Evolutionary conservation across 2,888 invertebrate genomes (phyloP).

Genomic region (Orthonychiurus folsomi): DNA sequence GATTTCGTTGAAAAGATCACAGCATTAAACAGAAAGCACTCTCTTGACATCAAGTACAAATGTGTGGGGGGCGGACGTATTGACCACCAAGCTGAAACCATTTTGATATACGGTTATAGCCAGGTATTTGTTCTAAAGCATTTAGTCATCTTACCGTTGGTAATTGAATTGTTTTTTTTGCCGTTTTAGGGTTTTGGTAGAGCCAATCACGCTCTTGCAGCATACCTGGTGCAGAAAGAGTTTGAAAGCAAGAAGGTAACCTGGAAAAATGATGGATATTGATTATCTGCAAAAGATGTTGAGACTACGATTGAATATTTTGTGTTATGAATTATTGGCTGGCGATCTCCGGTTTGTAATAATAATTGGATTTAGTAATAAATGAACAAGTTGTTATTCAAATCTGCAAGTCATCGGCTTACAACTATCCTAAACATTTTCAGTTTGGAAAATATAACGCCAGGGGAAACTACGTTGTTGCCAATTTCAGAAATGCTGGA

Average conservation of each 20-base stretch:
- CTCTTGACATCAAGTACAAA: neutral
- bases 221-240: neutral
- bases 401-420: too few relatives aligned
- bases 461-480: too few relatives aligned
- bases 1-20: too few relatives aligned
- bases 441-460: too few relatives aligned
- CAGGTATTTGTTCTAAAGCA: neutral
- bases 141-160: neutral
- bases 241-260: neutral
- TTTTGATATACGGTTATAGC: neutral
- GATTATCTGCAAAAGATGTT: neutral
- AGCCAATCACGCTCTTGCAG: neutral
- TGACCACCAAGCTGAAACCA: neutral
- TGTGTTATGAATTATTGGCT: too few relatives aligned
- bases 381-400: too few relatives aligned
- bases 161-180: neutral
- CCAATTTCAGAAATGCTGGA: too few relatives aligned
- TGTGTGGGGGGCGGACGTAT: neutral
- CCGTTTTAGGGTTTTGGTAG: neutral
- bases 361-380: too few relatives aligned
- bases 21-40: neutral
- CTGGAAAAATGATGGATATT: neutral
- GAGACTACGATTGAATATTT: too few relatives aligned
- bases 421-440: too few relatives aligned
- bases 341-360: too few relatives aligned